These are phyloP conservation scores for Thumatha senex DNA, from an alignment of 2,888 invertebrate genomes.

Conservation along the genomic window DNA sequence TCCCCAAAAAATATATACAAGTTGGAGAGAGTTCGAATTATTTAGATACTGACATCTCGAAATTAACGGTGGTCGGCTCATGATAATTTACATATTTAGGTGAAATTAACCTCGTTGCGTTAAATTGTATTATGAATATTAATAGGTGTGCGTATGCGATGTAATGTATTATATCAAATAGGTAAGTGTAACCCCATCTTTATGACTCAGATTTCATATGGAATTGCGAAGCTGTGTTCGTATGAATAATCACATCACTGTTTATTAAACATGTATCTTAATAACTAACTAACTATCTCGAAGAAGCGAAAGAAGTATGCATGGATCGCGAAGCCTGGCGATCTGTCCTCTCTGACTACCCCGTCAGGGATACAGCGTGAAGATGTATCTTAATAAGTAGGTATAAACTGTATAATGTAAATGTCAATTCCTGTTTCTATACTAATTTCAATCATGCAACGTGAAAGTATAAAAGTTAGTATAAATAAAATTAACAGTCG, in stretches of 20 bases:
- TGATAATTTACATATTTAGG: slow-evolving; percentile 85
- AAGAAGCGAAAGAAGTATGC: too few species aligned
- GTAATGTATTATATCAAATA: slow-evolving; percentile 67
- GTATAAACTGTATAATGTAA: too few species aligned
- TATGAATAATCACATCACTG: slow-evolving; percentile 2
- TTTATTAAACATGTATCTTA: not conserved
- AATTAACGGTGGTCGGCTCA: slow-evolving; percentile 83
- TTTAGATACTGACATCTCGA: slow-evolving; percentile 78
- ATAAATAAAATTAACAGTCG: too few species aligned
- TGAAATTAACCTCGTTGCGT: slow-evolving; percentile 82
- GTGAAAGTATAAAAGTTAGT: too few species aligned
- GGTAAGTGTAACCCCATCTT: slow-evolving; percentile 56
- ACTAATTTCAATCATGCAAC: too few species aligned
- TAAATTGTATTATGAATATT: slow-evolving; percentile 84
- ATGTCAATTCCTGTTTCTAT: too few species aligned
- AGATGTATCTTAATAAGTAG: too few species aligned
- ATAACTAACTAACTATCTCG: too few species aligned
- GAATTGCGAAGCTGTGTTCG: slow-evolving; percentile 10
- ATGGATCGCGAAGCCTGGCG: too few species aligned
- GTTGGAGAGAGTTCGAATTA: slow-evolving; percentile 60
- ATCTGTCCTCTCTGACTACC: too few species aligned
- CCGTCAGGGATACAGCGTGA: too few species aligned
- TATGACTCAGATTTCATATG: slow-evolving; percentile 64
- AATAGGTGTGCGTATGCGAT: slow-evolving; percentile 67
- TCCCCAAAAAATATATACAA: slow-evolving; percentile 21